Percentiles rank a stretch among this genome's conserved stretches.
Evolutionary conservation across 2,797 vertebrate genomes (phyloP).

Genomic region (Potorous gilbertii): DNA sequence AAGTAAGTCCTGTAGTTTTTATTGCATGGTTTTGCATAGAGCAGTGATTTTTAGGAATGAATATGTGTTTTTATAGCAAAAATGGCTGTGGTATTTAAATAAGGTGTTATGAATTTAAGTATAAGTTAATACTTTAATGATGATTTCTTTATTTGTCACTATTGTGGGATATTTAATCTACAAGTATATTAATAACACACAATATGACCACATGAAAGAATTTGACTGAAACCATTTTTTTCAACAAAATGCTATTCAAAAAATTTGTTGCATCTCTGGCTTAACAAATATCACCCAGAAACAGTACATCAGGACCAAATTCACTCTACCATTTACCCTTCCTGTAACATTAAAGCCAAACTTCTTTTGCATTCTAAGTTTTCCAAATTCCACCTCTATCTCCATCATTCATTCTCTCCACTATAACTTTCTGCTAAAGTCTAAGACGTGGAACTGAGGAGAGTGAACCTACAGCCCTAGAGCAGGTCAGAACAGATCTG

Average conservation of each 20-base stretch:
- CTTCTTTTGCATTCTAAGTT: neutral
- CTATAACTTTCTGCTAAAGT: neutral
- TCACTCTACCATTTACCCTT: neutral
- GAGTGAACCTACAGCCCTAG: neutral
- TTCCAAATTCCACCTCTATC: neutral
- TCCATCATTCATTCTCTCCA: neutral
- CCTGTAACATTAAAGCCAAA: neutral
- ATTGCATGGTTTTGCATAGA: neutral
- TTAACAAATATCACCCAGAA: neutral
- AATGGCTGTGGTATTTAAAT: neutral
- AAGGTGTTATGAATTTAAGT: neutral
- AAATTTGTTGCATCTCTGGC: neutral
- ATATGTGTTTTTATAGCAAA: neutral
- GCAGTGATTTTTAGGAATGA: neutral
- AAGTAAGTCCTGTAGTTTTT: constrained; percentile 9
- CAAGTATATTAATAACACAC: neutral
- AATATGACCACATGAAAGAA: neutral
- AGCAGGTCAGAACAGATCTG: neutral
- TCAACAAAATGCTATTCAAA: neutral
- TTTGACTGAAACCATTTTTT: neutral
- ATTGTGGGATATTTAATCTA: neutral
- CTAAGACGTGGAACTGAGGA: constrained; percentile 5
- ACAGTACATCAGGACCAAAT: neutral
- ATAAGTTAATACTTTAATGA: neutral
- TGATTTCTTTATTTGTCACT: neutral